phyloP scores from a whole-genome alignment of 2,113 vertebrate genomes.

The Sardina pilchardus region DNA sequence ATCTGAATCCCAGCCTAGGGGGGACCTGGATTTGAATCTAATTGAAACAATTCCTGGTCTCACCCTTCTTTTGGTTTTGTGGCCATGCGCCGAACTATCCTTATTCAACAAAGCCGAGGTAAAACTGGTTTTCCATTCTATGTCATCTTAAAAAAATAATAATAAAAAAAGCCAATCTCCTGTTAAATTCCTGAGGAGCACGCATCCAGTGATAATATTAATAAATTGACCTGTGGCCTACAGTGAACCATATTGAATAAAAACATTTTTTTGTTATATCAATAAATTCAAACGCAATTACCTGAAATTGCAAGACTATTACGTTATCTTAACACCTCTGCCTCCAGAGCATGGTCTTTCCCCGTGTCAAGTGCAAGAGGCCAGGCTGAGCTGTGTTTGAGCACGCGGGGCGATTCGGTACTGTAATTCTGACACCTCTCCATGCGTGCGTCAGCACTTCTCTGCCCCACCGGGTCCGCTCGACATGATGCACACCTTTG shows the following conservation, averaged over 20 bases:
- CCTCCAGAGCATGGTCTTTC: background rate
- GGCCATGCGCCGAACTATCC: no score
- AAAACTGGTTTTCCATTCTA: no score
- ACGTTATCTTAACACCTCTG: background rate
- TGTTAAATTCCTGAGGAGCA: background rate
- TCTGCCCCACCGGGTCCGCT: constrained; percentile 8
- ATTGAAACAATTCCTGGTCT: no score
- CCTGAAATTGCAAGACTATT: background rate
- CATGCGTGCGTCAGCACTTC: background rate
- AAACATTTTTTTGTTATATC: no score
- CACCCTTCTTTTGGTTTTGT: no score
- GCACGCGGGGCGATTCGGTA: background rate
- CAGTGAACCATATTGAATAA: background rate
- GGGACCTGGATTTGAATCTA: no score
- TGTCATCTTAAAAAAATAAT: no score
- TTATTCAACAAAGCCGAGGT: no score
- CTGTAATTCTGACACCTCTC: constrained; percentile 14
- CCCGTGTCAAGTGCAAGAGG: background rate
- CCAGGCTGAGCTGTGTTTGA: background rate
- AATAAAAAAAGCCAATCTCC: no score
- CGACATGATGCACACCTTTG: constrained; percentile 13
- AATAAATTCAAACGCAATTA: background rate
- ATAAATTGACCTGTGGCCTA: background rate
- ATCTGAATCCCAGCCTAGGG: no score
- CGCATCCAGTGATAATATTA: background rate